Percentiles rank a stretch among this genome's conserved stretches.
phyloP scores from a whole-genome alignment of 1,140 invertebrate species.

The Drosophila bocqueti region DNA sequence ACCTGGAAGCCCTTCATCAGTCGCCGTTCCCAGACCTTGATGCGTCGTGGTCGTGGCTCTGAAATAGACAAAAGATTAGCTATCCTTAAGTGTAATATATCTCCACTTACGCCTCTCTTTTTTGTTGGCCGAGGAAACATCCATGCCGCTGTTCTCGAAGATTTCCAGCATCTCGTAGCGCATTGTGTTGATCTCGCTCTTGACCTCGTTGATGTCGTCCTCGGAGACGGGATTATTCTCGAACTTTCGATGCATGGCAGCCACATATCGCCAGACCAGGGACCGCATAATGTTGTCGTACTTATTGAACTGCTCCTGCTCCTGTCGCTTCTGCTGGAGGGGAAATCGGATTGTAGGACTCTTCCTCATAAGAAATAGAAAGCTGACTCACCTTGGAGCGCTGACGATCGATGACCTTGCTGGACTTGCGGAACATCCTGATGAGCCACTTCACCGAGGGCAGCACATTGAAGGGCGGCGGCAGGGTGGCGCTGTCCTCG shows the following conservation, averaged over 20 bases:
- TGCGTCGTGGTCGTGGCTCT: conserved; percentile 90
- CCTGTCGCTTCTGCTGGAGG: conserved; percentile 74
- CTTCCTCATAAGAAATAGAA: fast-evolving
- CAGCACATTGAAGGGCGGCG: conserved; percentile 94
- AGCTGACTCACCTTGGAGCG: conserved; percentile 82
- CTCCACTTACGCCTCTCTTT: conserved; percentile 88
- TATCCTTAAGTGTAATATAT: no score
- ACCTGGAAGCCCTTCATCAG: conserved; percentile 95
- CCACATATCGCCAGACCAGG: conserved; percentile 93
- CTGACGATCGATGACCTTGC: conserved; percentile 77
- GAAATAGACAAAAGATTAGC: neutral
- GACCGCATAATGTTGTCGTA: conserved; percentile 93
- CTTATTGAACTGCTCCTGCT: conserved; percentile 88
- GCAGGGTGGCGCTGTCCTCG: conserved; percentile 93
- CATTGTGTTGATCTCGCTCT: conserved; percentile 93
- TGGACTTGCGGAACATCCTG: conserved; percentile 79
- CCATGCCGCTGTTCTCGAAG: conserved; percentile 92
- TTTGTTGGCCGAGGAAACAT: conserved; percentile 89
- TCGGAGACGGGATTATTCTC: conserved; percentile 93
- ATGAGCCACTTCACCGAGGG: conserved; percentile 89
- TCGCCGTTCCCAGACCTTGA: conserved; percentile 92
- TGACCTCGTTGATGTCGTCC: conserved; percentile 96
- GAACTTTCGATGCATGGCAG: conserved; percentile 90
- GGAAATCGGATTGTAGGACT: neutral
- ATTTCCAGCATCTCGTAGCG: conserved; percentile 94